Percentiles rank a stretch among this genome's conserved stretches.
Evolutionary conservation across 2,113 vertebrate species (phyloP).

Genomic region (Chrysemys picta): DNA sequence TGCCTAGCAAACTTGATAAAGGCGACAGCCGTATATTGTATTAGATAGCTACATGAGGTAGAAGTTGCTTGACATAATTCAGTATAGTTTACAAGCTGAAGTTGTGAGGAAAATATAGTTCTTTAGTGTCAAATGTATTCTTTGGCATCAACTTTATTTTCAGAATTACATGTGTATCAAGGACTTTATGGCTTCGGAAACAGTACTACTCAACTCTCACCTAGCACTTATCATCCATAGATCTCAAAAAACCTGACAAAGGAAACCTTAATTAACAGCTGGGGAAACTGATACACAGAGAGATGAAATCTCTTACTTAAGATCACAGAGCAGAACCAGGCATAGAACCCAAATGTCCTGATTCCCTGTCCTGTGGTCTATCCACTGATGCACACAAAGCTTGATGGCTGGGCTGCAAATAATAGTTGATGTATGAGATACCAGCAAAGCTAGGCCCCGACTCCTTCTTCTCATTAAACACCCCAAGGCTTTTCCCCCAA

Average conservation of each 20-base stretch:
- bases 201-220: background rate
- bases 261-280: background rate
- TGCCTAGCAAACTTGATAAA: background rate
- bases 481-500: background rate
- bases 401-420: background rate
- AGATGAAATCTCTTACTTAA: no score
- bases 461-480: background rate
- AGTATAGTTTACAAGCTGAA: background rate
- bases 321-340: background rate
- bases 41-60: background rate
- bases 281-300: background rate
- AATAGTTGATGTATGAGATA: background rate
- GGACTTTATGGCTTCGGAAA: background rate
- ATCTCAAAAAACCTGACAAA: background rate
- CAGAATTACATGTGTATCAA: background rate
- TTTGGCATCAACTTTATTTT: accelerated
- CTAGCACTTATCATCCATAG: background rate
- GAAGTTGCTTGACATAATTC: background rate
- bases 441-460: background rate
- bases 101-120: background rate
- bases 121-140: background rate
- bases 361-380: background rate
- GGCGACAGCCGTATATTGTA: accelerated
- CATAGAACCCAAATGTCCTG: no score
- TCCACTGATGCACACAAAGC: background rate